Evolutionary conservation across 2,888 invertebrate genomes (phyloP), one percentile per base, ranked within the genome.

Genomic region (Drosophila vallismaia): DNA sequence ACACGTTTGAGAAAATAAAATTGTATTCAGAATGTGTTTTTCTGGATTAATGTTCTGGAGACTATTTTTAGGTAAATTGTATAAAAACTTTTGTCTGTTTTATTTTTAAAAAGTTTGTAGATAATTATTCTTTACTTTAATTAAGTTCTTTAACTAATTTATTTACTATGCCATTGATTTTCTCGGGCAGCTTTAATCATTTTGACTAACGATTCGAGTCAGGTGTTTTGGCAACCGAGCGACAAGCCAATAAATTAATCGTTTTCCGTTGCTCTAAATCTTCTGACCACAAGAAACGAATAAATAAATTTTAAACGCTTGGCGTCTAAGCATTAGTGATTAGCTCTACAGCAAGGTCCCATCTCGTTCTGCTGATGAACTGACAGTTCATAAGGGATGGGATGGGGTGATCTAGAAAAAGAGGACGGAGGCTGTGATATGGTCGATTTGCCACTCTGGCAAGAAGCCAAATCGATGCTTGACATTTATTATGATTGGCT

Each of bases 401-500:
- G 36, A 36, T 1, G 10, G 50, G 36, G n/a, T 29, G 54, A 42
- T 14, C 4, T 14, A 14, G 36, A n/a, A n/a, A 33, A 40, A n/a
- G 31, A 42, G 24, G 4, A 14, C 33, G 2, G n/a, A 14, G 24
- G 10, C 36, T 33, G 31, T 44, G 58, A 70, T 53, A 70, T 50
- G 71, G 71, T 70, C 76, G 81, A 82, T 77, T 81, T 79, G 75
- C 48, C 64, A 74, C 72, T 40, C 40, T 85, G 85, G 85, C 86
- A 68, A 14, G 71, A 62, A 71, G 85, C 85, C 85, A 85, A 83
- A 64, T 74, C 64, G 62, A 64, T 77, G 86, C 84, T 82, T 87
- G 84, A 87, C 84, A 87, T 84, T 84, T 84, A 87, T 84, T 87
- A 85, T 84, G 84, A 84, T 84, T 79, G 85, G 77, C 84, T 84